phyloP scores from a whole-genome alignment of 2,113 vertebrate species.

The Halichoerus grypus region DNA sequence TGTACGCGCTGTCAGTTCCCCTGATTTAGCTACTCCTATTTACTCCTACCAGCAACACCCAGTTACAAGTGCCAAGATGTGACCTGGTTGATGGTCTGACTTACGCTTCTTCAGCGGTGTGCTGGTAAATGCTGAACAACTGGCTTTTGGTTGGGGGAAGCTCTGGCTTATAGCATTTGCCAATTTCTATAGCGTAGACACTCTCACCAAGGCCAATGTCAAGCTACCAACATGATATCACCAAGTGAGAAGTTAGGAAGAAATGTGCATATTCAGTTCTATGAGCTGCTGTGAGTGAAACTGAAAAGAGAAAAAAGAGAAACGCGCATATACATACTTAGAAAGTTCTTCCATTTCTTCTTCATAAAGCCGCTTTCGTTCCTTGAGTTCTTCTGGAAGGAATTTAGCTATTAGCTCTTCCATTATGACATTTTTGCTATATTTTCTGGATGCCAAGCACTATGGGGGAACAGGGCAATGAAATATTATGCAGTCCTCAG shows the following conservation, averaged over 20 bases:
- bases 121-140: neutral
- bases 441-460: slow-evolving; percentile 93
- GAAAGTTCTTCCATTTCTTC: slow-evolving; percentile 97
- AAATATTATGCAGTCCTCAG: neutral
- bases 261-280: neutral
- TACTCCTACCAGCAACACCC: neutral
- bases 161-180: neutral
- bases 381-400: slow-evolving; percentile 92
- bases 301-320: slow-evolving; percentile 35
- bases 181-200: slow-evolving; percentile 39
- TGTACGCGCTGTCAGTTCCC: neutral
- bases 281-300: neutral
- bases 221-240: neutral
- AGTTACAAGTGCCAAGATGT: neutral
- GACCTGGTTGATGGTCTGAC: neutral
- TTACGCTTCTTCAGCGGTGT: neutral
- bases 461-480: slow-evolving; percentile 74
- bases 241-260: neutral
- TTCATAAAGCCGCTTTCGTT: slow-evolving; percentile 92
- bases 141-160: neutral
- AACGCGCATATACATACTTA: slow-evolving; percentile 88
- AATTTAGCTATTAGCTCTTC: slow-evolving; percentile 94
- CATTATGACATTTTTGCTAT: slow-evolving; percentile 92
- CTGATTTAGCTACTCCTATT: neutral
- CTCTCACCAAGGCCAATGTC: neutral